Evolutionary conservation across 1,140 invertebrate species (phyloP), one percentile per base, ranked within the genome.

Genomic region (Heliothis subflexa): DNA sequence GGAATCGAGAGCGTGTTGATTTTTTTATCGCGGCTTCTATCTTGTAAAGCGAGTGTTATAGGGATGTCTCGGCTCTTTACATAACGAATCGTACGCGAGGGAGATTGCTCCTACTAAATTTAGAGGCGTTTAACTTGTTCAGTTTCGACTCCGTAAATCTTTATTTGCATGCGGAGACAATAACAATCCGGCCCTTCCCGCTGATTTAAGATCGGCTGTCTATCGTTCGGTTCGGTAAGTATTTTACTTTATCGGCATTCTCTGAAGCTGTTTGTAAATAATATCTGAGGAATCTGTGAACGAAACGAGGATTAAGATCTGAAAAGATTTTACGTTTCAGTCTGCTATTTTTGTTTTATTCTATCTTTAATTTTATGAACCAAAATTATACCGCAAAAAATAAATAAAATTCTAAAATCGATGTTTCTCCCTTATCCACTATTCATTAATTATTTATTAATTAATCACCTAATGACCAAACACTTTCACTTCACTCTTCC

Each of bases 11-110:
- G 50, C 78, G 79, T 85, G 78, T 81, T 88, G 85, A 88, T 86
- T 88, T 86, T 88, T 90, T 88, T 86, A 88, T 86, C 81, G 71
- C 76, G 61, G 66, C 83, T 82, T 84, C 81, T 87, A 82, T 88
- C 81, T 81, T 85, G 84, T 83, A 82, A 83, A 83, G 70, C 77
- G 79, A 61, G 80, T 84, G 80, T 82, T 81, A 80, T 80, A 80
- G 72, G 70, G 76, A 82, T 83, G 80, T 80, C 73, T 81, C 75
- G 33, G 50, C 74, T 82, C 80, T 81, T 83, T 80, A 82, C 83
- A 78, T 82, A 86, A 82, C 81, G 77, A 81, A 85, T 79, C 70
- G 84, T 72, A 78, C 79, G 80, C 82, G 52, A 59, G 82, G 82
- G 81, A 82, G 75, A 81, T 83, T 80, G 83, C 81, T 73, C 49